Base-by-base conservation (phyloP, 2,888 invertebrate genomes). In the Pristionchus fissidentatus region DNA sequence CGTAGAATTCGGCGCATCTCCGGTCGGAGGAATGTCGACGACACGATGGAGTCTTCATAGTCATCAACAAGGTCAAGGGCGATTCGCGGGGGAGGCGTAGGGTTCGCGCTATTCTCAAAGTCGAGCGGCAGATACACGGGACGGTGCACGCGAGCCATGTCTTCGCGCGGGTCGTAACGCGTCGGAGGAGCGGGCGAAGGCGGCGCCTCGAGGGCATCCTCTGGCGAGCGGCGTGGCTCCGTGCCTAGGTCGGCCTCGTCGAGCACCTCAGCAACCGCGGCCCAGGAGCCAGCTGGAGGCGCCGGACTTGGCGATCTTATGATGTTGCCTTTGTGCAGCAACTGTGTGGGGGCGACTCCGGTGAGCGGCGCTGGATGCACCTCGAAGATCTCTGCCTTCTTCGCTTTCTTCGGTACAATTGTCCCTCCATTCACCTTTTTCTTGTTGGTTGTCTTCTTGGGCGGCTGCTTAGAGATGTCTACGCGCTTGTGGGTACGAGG, bases 221-320 rank as follows among this genome's bases (percentile, higher is more conserved):
- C 78, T 15, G 86, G 86, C 15, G 86, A 85, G 22, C 86, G 83
- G 49, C 85, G 83, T 2, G 86, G 85, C 26, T 87, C 87, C 0
- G 88, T 88, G 57, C 88, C 79, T 57, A 89, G 88, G 49, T 88
- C 89, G 10, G 86, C 85, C 60, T 89, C 89, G 73, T 89, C 89
- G 10, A 89, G 73, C 15, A 89, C 85, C 38, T 88, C 89, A 8
- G 85, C 84, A 4, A 57, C 38, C 32, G 85, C 80, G 2, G 83
- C 84, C 89, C 89, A 89, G 22, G 79, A 26, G 10, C 41, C 55
- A 0, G 75, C 32, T 32, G 75, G 29, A 22, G 29, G 70, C n/a
- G n/a, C 0, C 22, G 38, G 26, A 22, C 19, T 29, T 7, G 49
- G 66, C 5, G 32, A n/a, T 2, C 29, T n/a, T 0, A 41, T 38